Evolutionary conservation across 2,888 invertebrate species (phyloP).

Genomic region (Stomorhina lunata): DNA sequence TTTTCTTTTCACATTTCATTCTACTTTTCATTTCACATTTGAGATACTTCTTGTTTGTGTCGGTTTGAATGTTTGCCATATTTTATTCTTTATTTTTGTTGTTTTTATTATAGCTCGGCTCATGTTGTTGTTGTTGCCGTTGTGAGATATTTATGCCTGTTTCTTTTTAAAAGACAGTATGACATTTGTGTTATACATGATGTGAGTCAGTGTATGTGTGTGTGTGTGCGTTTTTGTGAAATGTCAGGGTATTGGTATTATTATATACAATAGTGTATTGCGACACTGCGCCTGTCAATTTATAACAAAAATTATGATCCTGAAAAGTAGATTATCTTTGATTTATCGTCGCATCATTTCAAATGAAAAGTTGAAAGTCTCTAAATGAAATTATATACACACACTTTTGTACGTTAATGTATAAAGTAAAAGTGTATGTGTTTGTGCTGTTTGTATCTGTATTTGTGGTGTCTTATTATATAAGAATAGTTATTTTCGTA

Average conservation of each 20-base stretch:
- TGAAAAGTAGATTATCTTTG: slow-evolving; percentile 80
- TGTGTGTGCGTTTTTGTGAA: neutral
- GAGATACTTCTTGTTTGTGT: slow-evolving; percentile 20
- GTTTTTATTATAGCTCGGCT: slow-evolving; percentile 27
- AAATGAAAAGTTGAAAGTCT: slow-evolving; percentile 61
- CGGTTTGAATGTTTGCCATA: slow-evolving; percentile 53
- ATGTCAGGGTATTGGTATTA: slow-evolving; percentile 8
- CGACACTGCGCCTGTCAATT: slow-evolving; percentile 76
- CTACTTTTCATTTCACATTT: slow-evolving; percentile 57
- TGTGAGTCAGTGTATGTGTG: neutral
- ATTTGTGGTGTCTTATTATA: neutral
- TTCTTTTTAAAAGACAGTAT: slow-evolving; percentile 42
- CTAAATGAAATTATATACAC: slow-evolving; percentile 50
- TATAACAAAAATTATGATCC: slow-evolving; percentile 79
- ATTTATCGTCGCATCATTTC: slow-evolving; percentile 78
- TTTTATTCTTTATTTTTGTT: slow-evolving; percentile 40
- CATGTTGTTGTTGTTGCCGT: slow-evolving; percentile 24
- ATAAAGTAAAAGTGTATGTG: neutral
- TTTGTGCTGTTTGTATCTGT: neutral
- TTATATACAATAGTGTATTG: slow-evolving; percentile 48
- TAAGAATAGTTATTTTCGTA: neutral
- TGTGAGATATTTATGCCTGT: slow-evolving; percentile 63
- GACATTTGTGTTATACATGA: slow-evolving; percentile 58
- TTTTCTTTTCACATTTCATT: slow-evolving; percentile 53
- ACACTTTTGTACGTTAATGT: neutral